Evolutionary conservation across 1,140 invertebrate genomes (phyloP).

Genomic region (Diachasma alloeum): DNA sequence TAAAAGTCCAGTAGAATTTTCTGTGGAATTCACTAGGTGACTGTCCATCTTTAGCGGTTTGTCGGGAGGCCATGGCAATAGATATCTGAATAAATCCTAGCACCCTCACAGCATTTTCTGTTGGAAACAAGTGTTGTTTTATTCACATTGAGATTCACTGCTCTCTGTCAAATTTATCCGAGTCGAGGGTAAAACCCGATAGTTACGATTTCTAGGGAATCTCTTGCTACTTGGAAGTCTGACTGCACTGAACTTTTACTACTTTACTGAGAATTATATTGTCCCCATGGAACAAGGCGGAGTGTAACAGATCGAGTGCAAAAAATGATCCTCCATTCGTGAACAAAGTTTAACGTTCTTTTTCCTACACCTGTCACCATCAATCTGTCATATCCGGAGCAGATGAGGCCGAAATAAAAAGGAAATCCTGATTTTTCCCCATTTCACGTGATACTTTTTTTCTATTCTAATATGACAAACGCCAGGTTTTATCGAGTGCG

Average conservation of each 20-base stretch:
- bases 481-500: too few species aligned
- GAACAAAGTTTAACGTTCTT: background rate
- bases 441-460: background rate
- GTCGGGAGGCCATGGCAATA: too few species aligned
- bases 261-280: background rate
- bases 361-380: background rate
- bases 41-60: too few species aligned
- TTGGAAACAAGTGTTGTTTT: background rate
- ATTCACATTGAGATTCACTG: background rate
- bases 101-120: background rate
- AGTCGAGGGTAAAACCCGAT: background rate
- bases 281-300: background rate
- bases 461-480: too few species aligned
- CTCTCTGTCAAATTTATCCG: background rate
- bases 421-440: background rate
- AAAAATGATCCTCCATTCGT: background rate
- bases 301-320: background rate
- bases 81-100: too few species aligned
- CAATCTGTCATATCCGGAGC: background rate
- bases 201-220: background rate
- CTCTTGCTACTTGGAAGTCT: background rate
- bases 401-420: background rate
- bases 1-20: too few species aligned
- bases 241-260: background rate
- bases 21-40: too few species aligned